Evolutionary conservation across 2,113 vertebrate genomes (phyloP).

Genomic region (Halichoerus grypus): DNA sequence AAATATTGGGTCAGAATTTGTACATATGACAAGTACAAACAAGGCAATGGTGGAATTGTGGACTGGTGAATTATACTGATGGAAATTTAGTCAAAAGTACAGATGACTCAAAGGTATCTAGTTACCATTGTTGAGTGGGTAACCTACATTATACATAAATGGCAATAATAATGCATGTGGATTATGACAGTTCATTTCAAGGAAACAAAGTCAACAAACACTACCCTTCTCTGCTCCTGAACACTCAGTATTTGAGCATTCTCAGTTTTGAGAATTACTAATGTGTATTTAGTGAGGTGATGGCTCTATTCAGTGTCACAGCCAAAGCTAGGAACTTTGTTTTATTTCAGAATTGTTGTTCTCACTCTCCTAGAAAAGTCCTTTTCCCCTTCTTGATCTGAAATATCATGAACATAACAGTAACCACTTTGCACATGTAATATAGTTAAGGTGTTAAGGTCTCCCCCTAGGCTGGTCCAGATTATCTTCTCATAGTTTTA

Average conservation of each 20-base stretch:
- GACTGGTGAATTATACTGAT: not conserved
- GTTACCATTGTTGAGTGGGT: not conserved
- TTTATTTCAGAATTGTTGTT: not conserved
- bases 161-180: not conserved
- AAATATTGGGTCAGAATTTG: not conserved
- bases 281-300: not conserved
- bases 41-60: not conserved
- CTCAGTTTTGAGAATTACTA: not conserved
- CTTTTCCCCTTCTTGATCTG: not conserved
- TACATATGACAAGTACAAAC: not conserved
- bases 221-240: fast-evolving
- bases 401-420: not conserved
- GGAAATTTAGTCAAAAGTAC: not conserved
- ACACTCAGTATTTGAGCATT: not conserved
- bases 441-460: not conserved
- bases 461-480: not conserved
- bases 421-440: not conserved
- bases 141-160: not conserved
- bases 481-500: not conserved
- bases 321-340: not conserved
- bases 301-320: not conserved
- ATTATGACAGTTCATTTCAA: constrained; percentile 6
- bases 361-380: not conserved
- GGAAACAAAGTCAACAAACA: not conserved
- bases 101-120: not conserved